These are phyloP conservation scores for Podiceps cristatus DNA, from an alignment of 2,113 vertebrate species.

Conservation along the genomic window DNA sequence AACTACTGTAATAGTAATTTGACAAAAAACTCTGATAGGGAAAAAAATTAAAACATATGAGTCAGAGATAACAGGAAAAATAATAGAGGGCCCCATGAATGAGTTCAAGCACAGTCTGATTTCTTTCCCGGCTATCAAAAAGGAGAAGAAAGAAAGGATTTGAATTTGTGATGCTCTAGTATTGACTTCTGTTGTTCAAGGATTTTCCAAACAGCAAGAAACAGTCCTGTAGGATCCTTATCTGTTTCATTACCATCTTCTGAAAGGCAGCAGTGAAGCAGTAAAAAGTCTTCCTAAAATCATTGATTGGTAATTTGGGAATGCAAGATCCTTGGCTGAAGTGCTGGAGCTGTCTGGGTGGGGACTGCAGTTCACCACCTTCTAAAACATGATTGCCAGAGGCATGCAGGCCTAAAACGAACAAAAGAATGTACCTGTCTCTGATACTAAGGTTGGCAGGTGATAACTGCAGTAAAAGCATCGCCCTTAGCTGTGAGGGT, in stretches of 20 bases:
- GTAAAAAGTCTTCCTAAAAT: background rate
- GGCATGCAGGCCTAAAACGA: background rate
- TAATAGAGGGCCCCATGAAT: background rate
- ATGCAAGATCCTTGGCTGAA: accelerated
- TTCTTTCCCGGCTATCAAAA: background rate
- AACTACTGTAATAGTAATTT: background rate
- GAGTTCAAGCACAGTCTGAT: background rate
- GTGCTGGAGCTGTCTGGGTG: background rate
- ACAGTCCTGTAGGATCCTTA: background rate
- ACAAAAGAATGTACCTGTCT: background rate
- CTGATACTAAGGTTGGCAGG: background rate
- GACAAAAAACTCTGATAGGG: background rate
- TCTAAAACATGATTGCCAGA: background rate
- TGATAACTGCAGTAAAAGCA: background rate
- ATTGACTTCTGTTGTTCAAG: background rate
- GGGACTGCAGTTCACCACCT: background rate
- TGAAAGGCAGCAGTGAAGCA: background rate
- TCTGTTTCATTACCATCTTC: background rate
- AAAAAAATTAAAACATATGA: background rate
- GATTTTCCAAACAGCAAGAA: background rate
- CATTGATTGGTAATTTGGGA: background rate
- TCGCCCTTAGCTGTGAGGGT: background rate
- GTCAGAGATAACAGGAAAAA: background rate
- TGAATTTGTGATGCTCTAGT: background rate
- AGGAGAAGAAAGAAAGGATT: background rate